Base-by-base conservation (phyloP, 2,888 invertebrate genomes). In the Athalia rosae region DNA sequence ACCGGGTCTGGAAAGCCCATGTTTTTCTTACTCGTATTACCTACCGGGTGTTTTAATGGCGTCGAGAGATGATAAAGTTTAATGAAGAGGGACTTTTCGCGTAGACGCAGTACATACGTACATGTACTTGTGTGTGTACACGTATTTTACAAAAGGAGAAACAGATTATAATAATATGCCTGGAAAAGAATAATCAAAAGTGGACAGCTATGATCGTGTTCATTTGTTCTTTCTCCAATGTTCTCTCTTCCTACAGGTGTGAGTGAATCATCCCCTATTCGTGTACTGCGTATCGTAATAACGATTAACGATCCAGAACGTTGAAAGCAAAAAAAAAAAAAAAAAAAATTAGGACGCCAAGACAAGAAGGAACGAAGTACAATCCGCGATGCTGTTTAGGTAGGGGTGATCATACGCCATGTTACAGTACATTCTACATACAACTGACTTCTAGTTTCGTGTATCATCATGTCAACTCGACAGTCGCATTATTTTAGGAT, bases 1-100 rank as follows among this genome's bases (percentile, higher is more conserved):
- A 45, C 71, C 67, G 58, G 50, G 45, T 28, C 28, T 28, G 28
- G 59, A 71, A 28, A 77, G 77, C 77, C 77, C 69, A 45, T 77
- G 69, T 67, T 67, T 69, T 69, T 71, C 69, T 58, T 13, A 56
- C 69, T 43, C 13, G 43, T 43, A 11, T 6, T 53, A 53, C 53
- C 53, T 50, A 47, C 45, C 56, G 43, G 58, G 43, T 58, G 58
- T 15, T 56, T 71, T 58, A 58, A 71, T 58, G 58, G 41, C 13
- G 50, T 56, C 71, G 58, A 58, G n/a, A 45, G 45, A 71, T 71
- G 71, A 45, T 58, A 71, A 58, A 58, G 58, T 71, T 58, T 58
- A 56, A 56, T 58, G 58, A 71, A 71, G 71, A 3, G 41, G 53
- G 28, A 67, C 67, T 67, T 28, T 41, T 53, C 53, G 43, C 9